Percentiles rank a stretch among this genome's conserved stretches.
These are phyloP conservation scores for Lochmaea capreae DNA, from an alignment of 2,888 invertebrate genomes.

Conservation along the genomic window DNA sequence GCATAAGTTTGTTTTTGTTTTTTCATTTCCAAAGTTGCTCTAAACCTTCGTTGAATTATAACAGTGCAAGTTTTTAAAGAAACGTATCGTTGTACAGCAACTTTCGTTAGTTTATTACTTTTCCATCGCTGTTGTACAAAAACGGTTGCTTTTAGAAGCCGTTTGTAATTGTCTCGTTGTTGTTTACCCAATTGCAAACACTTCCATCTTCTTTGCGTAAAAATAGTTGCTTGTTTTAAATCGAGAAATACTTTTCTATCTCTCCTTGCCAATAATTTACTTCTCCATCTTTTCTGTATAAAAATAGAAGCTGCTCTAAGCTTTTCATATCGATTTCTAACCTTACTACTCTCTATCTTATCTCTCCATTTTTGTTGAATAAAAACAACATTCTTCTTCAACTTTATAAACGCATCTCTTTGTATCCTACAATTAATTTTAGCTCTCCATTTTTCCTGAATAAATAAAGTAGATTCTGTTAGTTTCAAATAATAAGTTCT, in stretches of 20 bases:
- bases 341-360: constrained; percentile 45
- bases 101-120: constrained; percentile 58
- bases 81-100: constrained; percentile 61
- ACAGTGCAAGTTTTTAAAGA: constrained; percentile 61
- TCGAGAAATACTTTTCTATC: constrained; percentile 45
- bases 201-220: constrained; percentile 40
- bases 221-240: constrained; percentile 46
- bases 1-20: constrained; percentile 20
- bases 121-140: constrained; percentile 33
- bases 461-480: constrained; percentile 40
- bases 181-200: constrained; percentile 44
- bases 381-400: constrained; percentile 43
- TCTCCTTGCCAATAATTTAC: constrained; percentile 49
- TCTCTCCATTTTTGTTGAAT: constrained; percentile 61
- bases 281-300: constrained; percentile 60
- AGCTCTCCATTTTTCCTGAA: constrained; percentile 55
- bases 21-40: constrained; percentile 51
- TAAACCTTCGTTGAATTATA: constrained; percentile 65
- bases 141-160: constrained; percentile 47
- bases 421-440: constrained; percentile 40
- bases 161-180: constrained; percentile 43
- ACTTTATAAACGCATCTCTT: constrained; percentile 44
- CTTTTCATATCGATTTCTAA: constrained; percentile 39
- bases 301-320: background rate
- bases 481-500: constrained; percentile 34